phyloP scores from a whole-genome alignment of 2,113 vertebrate genomes.

The Mesoclemmys tuberculata region DNA sequence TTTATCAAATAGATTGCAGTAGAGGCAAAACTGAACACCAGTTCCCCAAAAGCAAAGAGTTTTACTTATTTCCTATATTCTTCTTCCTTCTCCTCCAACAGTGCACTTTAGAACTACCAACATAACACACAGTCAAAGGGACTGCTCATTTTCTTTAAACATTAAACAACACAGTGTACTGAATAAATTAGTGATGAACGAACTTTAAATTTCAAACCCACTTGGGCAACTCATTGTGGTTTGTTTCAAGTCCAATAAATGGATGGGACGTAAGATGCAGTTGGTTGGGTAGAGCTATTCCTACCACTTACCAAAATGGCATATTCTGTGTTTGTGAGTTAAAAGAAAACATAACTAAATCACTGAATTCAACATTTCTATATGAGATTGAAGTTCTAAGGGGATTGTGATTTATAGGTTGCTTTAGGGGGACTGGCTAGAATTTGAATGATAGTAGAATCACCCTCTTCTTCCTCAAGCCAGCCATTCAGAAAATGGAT shows the following conservation, averaged over 20 bases:
- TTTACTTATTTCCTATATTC: neutral
- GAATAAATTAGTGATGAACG: neutral
- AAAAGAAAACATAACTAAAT: neutral
- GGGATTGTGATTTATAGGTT: neutral
- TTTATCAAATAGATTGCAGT: fast-evolving
- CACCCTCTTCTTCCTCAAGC: neutral
- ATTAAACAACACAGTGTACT: neutral
- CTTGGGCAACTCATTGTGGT: neutral
- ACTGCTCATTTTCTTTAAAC: neutral
- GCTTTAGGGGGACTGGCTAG: neutral
- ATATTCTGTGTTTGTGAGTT: neutral
- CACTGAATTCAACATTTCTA: neutral
- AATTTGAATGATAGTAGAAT: neutral
- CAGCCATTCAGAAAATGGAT: neutral
- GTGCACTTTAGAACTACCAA: neutral
- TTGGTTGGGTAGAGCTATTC: neutral
- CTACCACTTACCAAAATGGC: neutral
- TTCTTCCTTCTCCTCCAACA: neutral
- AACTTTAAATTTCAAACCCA: conserved; percentile 36
- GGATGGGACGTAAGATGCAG: neutral
- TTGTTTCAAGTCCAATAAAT: conserved; percentile 14
- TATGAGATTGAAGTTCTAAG: conserved; percentile 8
- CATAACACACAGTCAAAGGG: neutral
- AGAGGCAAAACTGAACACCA: fast-evolving
- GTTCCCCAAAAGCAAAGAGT: fast-evolving